phyloP scores from a whole-genome alignment of 1,140 invertebrate genomes.

The Pachypeltis micranthus region DNA sequence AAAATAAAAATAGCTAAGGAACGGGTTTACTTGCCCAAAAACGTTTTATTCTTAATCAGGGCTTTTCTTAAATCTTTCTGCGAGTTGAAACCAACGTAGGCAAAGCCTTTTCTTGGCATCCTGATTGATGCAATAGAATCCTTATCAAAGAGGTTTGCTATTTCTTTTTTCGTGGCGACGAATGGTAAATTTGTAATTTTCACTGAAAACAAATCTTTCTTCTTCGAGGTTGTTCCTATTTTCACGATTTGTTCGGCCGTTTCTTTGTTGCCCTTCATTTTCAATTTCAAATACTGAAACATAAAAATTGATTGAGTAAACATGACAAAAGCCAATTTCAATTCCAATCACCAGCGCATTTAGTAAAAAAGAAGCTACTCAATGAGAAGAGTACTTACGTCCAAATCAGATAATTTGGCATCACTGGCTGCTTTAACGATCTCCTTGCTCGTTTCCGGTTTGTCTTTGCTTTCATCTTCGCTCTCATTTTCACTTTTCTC shows the following conservation, averaged over 20 bases:
- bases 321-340: background rate
- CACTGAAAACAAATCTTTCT: slow-evolving; percentile 34
- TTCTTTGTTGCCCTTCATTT: slow-evolving; percentile 30
- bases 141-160: slow-evolving; percentile 76
- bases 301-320: too few species aligned
- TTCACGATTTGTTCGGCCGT: slow-evolving; percentile 18
- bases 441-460: slow-evolving; percentile 28
- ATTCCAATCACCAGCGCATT: background rate
- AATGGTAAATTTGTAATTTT: slow-evolving; percentile 54
- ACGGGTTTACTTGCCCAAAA: slow-evolving; percentile 50
- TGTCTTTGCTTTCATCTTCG: slow-evolving; percentile 21
- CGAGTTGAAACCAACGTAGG: slow-evolving; percentile 78
- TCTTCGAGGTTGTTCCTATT: slow-evolving; percentile 13
- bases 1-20: slow-evolving; percentile 20
- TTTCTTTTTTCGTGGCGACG: slow-evolving; percentile 61
- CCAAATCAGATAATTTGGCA: slow-evolving; percentile 57
- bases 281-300: slow-evolving; percentile 31
- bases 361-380: background rate
- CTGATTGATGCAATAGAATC: slow-evolving; percentile 65
- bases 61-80: slow-evolving; percentile 72
- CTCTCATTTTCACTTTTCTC: slow-evolving; percentile 22
- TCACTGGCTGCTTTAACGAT: slow-evolving; percentile 40
- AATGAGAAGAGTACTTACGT: slow-evolving; percentile 37
- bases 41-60: slow-evolving; percentile 74
- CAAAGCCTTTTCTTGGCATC: slow-evolving; percentile 70